phyloP scores from a whole-genome alignment of 2,888 invertebrate species.

The Oscheius sp. region DNA sequence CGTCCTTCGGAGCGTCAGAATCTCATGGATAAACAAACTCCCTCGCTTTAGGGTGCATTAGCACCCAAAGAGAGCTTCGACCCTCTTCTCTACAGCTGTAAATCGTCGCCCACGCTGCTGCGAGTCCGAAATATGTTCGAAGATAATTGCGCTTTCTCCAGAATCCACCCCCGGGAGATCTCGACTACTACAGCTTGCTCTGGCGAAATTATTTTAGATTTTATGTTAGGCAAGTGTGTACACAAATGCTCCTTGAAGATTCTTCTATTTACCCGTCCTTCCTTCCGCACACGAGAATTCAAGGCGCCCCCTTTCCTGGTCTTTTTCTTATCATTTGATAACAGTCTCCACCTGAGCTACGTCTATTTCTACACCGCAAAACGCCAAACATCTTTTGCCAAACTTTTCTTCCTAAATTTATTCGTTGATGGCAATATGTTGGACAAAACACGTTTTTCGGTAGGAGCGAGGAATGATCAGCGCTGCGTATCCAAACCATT shows the following conservation, averaged over 20 bases:
- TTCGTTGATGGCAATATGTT: too few species aligned
- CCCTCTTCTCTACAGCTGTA: conserved; percentile 13
- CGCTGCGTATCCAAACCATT: too few species aligned
- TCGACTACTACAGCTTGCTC: too few species aligned
- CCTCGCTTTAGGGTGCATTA: too few species aligned
- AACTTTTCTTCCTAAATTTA: neutral
- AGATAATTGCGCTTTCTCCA: conserved; percentile 16
- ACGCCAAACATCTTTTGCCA: neutral
- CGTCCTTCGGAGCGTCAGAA: neutral
- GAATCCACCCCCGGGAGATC: conserved; percentile 15
- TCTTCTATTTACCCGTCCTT: neutral
- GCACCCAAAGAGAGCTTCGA: too few species aligned
- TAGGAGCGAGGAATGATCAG: too few species aligned
- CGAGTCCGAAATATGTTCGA: conserved; percentile 10
- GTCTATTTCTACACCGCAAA: neutral
- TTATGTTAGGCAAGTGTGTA: too few species aligned
- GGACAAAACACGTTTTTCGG: too few species aligned
- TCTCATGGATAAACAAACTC: conserved; percentile 10
- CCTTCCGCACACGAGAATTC: neutral
- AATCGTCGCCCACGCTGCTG: conserved; percentile 24
- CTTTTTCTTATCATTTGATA: conserved; percentile 17
- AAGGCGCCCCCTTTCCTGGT: neutral
- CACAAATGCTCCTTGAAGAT: neutral
- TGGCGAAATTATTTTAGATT: too few species aligned
- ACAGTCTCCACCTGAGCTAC: conserved; percentile 8